Conservation (phyloP, 2,797 vertebrate species). For the Xyrichtys novacula region DNA sequence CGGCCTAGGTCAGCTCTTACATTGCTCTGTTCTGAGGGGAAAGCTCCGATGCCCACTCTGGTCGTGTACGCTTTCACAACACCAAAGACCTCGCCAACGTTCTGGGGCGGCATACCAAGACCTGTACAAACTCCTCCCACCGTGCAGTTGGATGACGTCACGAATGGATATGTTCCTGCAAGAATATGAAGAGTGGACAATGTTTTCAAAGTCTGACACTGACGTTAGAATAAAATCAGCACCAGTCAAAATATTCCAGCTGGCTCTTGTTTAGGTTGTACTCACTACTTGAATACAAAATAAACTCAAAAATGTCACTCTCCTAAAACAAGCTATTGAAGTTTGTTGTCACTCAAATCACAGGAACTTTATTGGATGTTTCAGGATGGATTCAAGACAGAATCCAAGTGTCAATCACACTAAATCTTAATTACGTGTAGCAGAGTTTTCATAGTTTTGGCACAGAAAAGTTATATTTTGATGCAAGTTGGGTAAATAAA, state of each 20-base stretch:
- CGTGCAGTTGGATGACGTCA: constrained; percentile 98
- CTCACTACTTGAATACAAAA: too few relatives aligned
- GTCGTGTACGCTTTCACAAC: constrained; percentile 98
- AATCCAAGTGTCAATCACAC: too few relatives aligned
- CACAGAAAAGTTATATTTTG: too few relatives aligned
- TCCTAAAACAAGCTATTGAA: too few relatives aligned
- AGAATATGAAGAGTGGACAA: constrained; percentile 10
- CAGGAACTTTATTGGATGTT: too few relatives aligned
- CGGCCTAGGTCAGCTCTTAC: constrained; percentile 79
- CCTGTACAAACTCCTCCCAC: constrained; percentile 98
- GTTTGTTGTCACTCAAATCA: too few relatives aligned
- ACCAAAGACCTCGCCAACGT: constrained; percentile 94
- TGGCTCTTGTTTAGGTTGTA: background rate
- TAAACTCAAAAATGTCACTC: too few relatives aligned
- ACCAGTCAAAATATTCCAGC: background rate
- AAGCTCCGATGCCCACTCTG: constrained; percentile 96
- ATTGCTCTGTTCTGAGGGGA: constrained; percentile 95
- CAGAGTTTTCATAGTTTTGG: too few relatives aligned
- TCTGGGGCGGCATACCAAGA: constrained; percentile 96
- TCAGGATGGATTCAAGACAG: too few relatives aligned
- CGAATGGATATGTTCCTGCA: constrained; percentile 96
- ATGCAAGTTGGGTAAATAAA: too few relatives aligned
- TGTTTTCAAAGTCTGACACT: background rate
- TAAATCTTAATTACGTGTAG: too few relatives aligned
- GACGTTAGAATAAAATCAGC: background rate